These are phyloP conservation scores for Nebria ingens DNA, from an alignment of 1,140 invertebrate species.

Conservation along the genomic window DNA sequence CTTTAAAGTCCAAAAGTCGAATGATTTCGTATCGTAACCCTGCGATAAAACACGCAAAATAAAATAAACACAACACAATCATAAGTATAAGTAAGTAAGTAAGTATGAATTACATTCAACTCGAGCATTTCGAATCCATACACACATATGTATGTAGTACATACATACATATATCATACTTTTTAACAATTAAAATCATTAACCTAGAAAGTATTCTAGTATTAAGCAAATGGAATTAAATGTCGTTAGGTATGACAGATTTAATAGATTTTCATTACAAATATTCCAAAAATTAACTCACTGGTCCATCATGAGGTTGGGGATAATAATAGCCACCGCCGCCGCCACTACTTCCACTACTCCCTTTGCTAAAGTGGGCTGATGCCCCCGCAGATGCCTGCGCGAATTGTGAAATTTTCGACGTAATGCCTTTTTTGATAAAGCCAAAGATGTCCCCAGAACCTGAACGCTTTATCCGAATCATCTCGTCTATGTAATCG, in stretches of 20 bases:
- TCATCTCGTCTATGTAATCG: slow-evolving; percentile 13
- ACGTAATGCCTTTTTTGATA: slow-evolving; percentile 40
- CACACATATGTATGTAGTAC: too few species aligned
- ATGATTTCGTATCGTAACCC: slow-evolving; percentile 42
- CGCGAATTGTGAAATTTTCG: slow-evolving; percentile 42
- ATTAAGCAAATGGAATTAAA: too few species aligned
- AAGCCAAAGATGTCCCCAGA: slow-evolving; percentile 37
- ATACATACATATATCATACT: too few species aligned
- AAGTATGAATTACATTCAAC: too few species aligned
- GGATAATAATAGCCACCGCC: slow-evolving; percentile 37
- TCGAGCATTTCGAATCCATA: too few species aligned
- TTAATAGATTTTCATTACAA: too few species aligned
- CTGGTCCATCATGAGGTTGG: slow-evolving; percentile 29
- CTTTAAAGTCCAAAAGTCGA: slow-evolving; percentile 65
- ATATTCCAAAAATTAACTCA: too few species aligned
- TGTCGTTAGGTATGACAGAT: too few species aligned
- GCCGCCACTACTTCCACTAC: slow-evolving; percentile 40
- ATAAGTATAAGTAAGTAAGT: not conserved
- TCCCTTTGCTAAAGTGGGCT: slow-evolving; percentile 42
- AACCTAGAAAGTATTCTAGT: too few species aligned
- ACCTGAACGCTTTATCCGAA: slow-evolving; percentile 32
- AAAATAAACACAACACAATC: slow-evolving; percentile 4
- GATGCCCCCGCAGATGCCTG: slow-evolving; percentile 42
- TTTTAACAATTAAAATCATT: too few species aligned
- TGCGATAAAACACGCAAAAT: slow-evolving; percentile 24